Evolutionary conservation across 1,140 invertebrate species (phyloP).

Genomic region (Steinernema feltiae): DNA sequence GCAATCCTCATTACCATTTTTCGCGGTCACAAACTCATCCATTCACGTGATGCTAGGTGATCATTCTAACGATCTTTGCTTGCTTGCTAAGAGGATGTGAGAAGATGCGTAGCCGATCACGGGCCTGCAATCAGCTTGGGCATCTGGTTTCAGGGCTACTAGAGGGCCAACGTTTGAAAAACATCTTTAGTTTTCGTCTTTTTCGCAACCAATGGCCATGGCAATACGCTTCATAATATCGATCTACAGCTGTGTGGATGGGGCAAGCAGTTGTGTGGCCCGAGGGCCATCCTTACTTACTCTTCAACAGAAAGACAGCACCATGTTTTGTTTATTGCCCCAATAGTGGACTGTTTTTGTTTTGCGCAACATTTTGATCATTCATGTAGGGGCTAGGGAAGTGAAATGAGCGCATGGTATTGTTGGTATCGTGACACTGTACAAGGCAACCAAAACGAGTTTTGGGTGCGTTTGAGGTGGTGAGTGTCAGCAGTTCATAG

Average conservation of each 20-base stretch:
- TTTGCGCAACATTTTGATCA: not conserved
- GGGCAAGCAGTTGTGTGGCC: not conserved
- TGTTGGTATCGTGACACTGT: not conserved
- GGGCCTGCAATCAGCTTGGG: too few relatives aligned
- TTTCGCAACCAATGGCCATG: slow-evolving; percentile 7
- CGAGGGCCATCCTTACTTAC: slow-evolving; percentile 5
- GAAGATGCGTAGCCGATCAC: too few relatives aligned
- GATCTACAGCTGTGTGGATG: slow-evolving; percentile 8
- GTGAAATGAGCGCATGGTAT: not conserved
- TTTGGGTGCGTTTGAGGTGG: not conserved
- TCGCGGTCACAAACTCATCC: too few relatives aligned
- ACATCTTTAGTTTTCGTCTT: slow-evolving; percentile 14
- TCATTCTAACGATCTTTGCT: too few relatives aligned
- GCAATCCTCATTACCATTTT: too few relatives aligned
- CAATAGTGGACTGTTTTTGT: not conserved
- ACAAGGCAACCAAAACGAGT: not conserved
- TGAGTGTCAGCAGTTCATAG: not conserved
- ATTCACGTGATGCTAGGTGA: too few relatives aligned
- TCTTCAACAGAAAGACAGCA: not conserved
- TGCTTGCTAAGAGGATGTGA: too few relatives aligned
- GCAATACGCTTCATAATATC: slow-evolving; percentile 14
- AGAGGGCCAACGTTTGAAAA: not conserved
- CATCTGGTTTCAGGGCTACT: not conserved
- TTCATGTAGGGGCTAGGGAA: not conserved
- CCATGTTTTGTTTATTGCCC: not conserved